These are phyloP conservation scores for Scaptomyza polygonia DNA, from an alignment of 2,888 invertebrate species.

Conservation along the genomic window DNA sequence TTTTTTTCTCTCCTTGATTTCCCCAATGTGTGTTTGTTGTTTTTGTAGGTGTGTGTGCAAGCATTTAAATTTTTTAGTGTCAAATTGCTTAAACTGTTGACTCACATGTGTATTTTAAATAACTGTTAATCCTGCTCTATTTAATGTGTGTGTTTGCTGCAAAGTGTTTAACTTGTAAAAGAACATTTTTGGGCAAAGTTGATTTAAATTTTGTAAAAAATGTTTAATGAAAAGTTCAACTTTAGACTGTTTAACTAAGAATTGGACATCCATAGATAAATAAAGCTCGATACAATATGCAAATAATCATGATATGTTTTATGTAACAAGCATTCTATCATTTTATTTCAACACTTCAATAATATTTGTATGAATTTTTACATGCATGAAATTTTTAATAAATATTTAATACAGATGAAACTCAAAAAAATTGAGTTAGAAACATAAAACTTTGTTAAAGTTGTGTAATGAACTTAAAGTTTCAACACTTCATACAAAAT, in stretches of 20 bases:
- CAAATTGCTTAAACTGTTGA: conserved; percentile 8
- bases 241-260: too few relatives aligned
- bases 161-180: neutral
- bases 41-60: neutral
- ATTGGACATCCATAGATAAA: too few relatives aligned
- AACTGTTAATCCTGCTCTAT: neutral
- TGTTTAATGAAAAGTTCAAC: too few relatives aligned
- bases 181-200: neutral
- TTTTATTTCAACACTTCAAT: too few relatives aligned
- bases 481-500: neutral
- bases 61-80: conserved; percentile 6
- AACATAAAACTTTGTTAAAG: neutral
- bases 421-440: too few relatives aligned
- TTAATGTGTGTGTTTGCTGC: neutral
- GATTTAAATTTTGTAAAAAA: too few relatives aligned
- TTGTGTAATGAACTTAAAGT: neutral
- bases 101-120: conserved; percentile 5
- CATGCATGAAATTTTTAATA: neutral
- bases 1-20: conserved; percentile 1
- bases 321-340: too few relatives aligned
- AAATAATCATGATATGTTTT: too few relatives aligned
- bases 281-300: too few relatives aligned
- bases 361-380: too few relatives aligned
- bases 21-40: neutral
- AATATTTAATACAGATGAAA: neutral